Percentiles rank a stretch among this genome's conserved stretches.
These are phyloP conservation scores for Toxostoma redivivum DNA, from an alignment of 2,113 vertebrate genomes.

Conservation along the genomic window DNA sequence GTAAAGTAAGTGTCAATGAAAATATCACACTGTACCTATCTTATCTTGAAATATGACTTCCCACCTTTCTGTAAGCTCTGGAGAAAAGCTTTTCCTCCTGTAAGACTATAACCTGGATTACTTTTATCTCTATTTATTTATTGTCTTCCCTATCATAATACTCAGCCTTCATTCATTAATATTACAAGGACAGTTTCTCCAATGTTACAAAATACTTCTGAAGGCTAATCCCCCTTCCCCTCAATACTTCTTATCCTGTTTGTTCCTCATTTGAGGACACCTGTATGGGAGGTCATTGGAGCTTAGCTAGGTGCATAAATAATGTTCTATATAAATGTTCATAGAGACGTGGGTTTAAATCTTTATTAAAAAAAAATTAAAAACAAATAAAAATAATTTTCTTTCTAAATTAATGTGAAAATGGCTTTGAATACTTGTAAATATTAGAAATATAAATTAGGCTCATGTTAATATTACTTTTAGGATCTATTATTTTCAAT, in stretches of 20 bases:
- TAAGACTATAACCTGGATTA: neutral
- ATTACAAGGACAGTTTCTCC: neutral
- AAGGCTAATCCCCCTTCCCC: neutral
- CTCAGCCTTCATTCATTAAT: neutral
- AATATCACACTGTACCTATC: neutral
- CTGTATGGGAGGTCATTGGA: neutral
- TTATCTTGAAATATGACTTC: neutral
- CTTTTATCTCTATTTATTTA: constrained; percentile 4
- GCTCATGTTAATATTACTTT: neutral
- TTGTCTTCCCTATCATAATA: neutral
- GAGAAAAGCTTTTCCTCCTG: neutral
- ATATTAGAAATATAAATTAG: neutral
- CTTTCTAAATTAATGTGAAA: neutral
- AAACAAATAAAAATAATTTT: fast-evolving
- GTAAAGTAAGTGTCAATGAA: neutral
- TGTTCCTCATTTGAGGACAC: neutral
- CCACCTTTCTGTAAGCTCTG: neutral
- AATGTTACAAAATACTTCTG: neutral
- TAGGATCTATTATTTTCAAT: neutral
- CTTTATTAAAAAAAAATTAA: neutral
- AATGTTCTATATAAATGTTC: neutral
- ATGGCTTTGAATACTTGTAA: neutral
- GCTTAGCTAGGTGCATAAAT: neutral
- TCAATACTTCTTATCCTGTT: neutral
- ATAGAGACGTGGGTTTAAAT: neutral